phyloP scores from a whole-genome alignment of 2,113 vertebrate species.

The Vidua chalybeata region DNA sequence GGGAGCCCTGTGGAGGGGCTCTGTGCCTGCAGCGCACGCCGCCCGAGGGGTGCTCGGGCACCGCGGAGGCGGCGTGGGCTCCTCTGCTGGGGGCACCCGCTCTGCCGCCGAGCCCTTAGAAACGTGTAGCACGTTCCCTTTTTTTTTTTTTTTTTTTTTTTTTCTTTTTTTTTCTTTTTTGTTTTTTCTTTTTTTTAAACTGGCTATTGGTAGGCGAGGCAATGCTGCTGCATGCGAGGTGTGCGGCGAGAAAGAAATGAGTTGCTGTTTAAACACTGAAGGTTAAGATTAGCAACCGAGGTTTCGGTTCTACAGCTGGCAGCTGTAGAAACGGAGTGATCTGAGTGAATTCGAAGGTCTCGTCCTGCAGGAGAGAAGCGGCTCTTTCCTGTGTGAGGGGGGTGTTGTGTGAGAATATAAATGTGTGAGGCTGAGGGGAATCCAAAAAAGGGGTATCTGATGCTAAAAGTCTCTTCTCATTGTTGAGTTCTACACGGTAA shows the following conservation, averaged over 20 bases:
- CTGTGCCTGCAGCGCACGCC: too few relatives aligned
- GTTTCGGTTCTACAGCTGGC: background rate
- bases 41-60: background rate
- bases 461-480: background rate
- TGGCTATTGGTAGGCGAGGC: background rate
- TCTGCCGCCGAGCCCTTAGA: background rate
- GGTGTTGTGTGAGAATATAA: background rate
- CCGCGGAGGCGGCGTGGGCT: accelerated
- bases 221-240: background rate
- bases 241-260: background rate
- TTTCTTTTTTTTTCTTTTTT: too few relatives aligned
- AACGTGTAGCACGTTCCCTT: too few relatives aligned
- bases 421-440: background rate
- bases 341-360: background rate
- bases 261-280: background rate
- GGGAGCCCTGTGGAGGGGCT: background rate
- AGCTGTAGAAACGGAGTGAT: background rate
- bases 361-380: background rate
- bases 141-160: too few relatives aligned
- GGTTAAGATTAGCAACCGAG: background rate
- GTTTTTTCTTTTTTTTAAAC: too few relatives aligned
- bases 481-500: background rate
- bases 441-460: background rate
- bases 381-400: background rate
- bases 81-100: background rate